A percentile compares a stretch with the other conserved stretches of the same genome.
Conservation (phyloP, 1,140 invertebrate species). For the Galendromus occidentalis region DNA sequence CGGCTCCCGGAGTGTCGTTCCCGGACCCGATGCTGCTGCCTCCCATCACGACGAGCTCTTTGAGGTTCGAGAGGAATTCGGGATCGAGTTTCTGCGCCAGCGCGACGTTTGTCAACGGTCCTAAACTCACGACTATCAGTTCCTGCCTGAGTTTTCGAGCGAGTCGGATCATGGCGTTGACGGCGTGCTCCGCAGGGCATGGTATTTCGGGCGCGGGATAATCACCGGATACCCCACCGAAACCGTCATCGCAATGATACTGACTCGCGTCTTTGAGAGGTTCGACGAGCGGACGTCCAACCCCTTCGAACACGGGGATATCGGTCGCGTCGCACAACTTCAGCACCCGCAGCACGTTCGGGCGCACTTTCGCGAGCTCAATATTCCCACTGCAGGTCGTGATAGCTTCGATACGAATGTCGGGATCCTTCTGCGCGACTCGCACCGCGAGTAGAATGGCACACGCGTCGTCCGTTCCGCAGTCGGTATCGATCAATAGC, state of each 20-base stretch:
- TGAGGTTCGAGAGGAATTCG: conserved; percentile 31
- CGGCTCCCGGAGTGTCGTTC: conserved; percentile 32
- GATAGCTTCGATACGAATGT: conserved; percentile 37
- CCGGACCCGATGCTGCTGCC: conserved; percentile 35
- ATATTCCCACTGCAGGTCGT: conserved; percentile 43
- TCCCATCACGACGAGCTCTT: conserved; percentile 38
- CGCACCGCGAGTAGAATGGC: conserved; percentile 15
- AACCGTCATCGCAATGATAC: conserved; percentile 24
- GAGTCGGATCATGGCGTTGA: conserved; percentile 10
- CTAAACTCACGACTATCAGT: conserved; percentile 34
- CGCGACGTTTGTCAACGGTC: conserved; percentile 41
- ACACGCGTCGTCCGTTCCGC: conserved; percentile 16
- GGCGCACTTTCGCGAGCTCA: conserved; percentile 35
- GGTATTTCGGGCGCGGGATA: conserved; percentile 14
- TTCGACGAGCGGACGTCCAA: conserved; percentile 19
- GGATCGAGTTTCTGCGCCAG: conserved; percentile 36
- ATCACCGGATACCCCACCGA: conserved; percentile 22
- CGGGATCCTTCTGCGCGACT: background rate
- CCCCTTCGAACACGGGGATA: conserved; percentile 28
- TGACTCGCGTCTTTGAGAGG: background rate
- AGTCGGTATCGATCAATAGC: conserved; percentile 16
- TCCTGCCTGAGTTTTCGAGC: conserved; percentile 18
- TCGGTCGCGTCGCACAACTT: conserved; percentile 30
- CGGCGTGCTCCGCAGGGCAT: background rate
- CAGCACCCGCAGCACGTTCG: conserved; percentile 39